These are phyloP conservation scores for Gymnothorax reevesii DNA, from an alignment of 2,797 vertebrate species.

Conservation along the genomic window DNA sequence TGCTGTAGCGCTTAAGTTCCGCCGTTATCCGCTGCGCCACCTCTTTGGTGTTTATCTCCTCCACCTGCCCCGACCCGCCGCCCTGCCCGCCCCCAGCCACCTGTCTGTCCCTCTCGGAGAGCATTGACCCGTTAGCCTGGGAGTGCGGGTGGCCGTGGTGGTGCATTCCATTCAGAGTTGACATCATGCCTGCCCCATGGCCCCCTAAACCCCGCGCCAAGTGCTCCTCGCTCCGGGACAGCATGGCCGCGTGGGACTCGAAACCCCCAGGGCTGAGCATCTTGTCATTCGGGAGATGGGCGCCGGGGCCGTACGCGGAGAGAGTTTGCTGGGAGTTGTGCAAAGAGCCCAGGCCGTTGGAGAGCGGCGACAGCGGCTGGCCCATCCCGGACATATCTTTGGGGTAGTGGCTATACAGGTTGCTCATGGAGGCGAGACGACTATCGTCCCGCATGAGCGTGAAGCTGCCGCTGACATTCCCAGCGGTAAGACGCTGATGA, in stretches of 20 bases:
- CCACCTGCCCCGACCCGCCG: slow-evolving; percentile 82
- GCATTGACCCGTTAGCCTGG: slow-evolving; percentile 80
- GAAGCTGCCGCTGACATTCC: slow-evolving; percentile 92
- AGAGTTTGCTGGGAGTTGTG: slow-evolving; percentile 89
- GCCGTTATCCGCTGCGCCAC: slow-evolving; percentile 96
- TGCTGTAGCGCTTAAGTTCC: slow-evolving; percentile 97
- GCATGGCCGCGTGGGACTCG: slow-evolving; percentile 89
- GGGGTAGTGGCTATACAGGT: slow-evolving; percentile 91
- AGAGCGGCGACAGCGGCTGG: slow-evolving; percentile 86
- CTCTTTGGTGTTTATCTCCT: slow-evolving; percentile 98
- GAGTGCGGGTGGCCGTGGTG: slow-evolving; percentile 82
- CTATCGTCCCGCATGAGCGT: slow-evolving; percentile 93
- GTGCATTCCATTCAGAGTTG: slow-evolving; percentile 83
- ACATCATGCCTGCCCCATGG: slow-evolving; percentile 83
- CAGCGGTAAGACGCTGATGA: slow-evolving; percentile 84
- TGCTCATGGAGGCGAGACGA: slow-evolving; percentile 89
- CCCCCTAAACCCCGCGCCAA: slow-evolving; percentile 84
- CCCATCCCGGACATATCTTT: slow-evolving; percentile 94
- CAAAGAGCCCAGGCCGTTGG: slow-evolving; percentile 86
- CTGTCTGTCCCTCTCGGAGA: slow-evolving; percentile 85
- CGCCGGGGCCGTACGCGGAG: slow-evolving; percentile 84
- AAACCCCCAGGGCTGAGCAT: slow-evolving; percentile 89
- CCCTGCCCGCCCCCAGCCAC: slow-evolving; percentile 76
- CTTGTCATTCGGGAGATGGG: slow-evolving; percentile 89
- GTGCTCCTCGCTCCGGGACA: slow-evolving; percentile 88